phyloP scores from a whole-genome alignment of 2,888 invertebrate genomes.

The Crossocerus cetratus region DNA sequence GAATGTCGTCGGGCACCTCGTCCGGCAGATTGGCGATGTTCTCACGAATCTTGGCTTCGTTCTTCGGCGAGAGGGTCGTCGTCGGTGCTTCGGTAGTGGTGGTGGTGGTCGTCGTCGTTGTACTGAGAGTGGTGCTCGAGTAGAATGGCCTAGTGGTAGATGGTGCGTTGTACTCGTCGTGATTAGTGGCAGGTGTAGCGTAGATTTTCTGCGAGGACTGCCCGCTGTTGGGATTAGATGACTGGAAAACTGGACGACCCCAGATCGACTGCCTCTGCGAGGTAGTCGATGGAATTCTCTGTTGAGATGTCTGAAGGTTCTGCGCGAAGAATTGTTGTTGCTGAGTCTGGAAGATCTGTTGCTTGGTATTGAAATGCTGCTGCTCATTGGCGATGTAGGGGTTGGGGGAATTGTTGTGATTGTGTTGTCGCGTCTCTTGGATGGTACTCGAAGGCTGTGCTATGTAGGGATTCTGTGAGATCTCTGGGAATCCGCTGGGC shows the following conservation, averaged over 20 bases:
- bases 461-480: conserved; percentile 78
- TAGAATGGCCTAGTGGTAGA: conserved; percentile 76
- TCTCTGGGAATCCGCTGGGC: conserved; percentile 51
- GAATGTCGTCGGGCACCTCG: conserved; percentile 92
- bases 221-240: conserved; percentile 26
- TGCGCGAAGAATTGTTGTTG: conserved; percentile 68
- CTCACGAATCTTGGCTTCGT: conserved; percentile 77
- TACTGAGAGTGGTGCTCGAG: conserved; percentile 75
- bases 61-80: conserved; percentile 78
- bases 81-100: conserved; percentile 79
- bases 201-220: conserved; percentile 68
- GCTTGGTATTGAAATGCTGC: conserved; percentile 54
- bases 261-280: conserved; percentile 65
- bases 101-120: conserved; percentile 75
- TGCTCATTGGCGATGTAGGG: conserved; percentile 31
- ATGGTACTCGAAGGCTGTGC: conserved; percentile 67
- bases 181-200: conserved; percentile 69
- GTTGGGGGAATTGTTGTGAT: conserved; percentile 27
- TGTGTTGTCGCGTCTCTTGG: conserved; percentile 46
- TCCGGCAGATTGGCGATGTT: conserved; percentile 83
- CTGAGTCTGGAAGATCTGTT: conserved; percentile 68
- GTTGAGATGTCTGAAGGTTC: conserved; percentile 66
- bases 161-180: conserved; percentile 67
- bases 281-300: conserved; percentile 58
- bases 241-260: conserved; percentile 64